Percentiles rank a stretch among this genome's conserved stretches.
phyloP scores from a whole-genome alignment of 2,113 vertebrate genomes.

The Petroica traversi region DNA sequence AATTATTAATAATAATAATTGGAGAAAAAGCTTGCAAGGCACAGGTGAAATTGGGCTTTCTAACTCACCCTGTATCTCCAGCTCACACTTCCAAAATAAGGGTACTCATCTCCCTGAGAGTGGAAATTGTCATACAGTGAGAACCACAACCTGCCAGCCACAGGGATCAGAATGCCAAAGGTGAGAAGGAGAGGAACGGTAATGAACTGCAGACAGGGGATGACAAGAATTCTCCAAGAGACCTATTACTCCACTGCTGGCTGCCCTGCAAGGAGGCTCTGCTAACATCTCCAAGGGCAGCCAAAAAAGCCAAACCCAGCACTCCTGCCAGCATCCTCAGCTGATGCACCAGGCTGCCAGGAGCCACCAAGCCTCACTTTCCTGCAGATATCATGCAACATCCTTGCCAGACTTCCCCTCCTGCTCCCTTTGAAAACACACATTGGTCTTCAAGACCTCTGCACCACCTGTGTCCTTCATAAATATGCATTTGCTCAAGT shows the following conservation, averaged over 20 bases:
- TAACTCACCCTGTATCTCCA: background rate
- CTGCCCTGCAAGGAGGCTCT: background rate
- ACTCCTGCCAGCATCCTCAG: background rate
- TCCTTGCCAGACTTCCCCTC: background rate
- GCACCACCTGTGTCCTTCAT: background rate
- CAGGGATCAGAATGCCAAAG: background rate
- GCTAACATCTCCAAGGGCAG: background rate
- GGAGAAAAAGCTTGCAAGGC: background rate
- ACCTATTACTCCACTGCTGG: background rate
- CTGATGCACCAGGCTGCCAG: background rate
- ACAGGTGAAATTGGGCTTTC: background rate
- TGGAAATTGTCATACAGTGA: background rate
- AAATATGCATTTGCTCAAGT: background rate
- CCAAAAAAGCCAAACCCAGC: background rate
- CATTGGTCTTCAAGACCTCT: background rate
- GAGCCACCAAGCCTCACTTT: background rate
- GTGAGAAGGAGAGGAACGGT: background rate
- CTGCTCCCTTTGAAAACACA: background rate
- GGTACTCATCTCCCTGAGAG: background rate
- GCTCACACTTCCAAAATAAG: background rate
- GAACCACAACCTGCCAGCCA: background rate
- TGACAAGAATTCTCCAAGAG: slow-evolving; percentile 18
- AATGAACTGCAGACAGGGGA: background rate
- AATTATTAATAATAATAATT: no score
- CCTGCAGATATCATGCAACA: background rate